Base-by-base conservation (phyloP, 2,113 vertebrate species). In the Vimba vimba region DNA sequence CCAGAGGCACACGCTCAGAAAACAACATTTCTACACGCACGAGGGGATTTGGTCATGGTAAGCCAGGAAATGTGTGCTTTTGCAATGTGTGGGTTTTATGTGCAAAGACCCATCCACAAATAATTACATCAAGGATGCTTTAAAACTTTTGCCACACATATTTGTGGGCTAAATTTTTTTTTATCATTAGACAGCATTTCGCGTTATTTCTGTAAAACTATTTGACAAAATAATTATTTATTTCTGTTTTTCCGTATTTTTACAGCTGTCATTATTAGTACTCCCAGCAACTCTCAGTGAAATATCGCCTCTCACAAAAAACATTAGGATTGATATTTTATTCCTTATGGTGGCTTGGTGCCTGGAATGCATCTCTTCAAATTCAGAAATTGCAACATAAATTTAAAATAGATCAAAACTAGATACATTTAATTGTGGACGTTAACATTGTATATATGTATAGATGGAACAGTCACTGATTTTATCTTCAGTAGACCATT, bases 111-210 rank as follows among this genome's bases (percentile, higher is more conserved):
- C 71, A 86, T 82, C 66, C 76, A 64, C 66, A 80, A 36, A 73
- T 76, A 79, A 84, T 86, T 79, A 81, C 33, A 83, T 17, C 64
- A 43, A 45, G 30, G 59, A 89, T 84, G 69, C 78, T 68, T 60
- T 88, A 68, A 83, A 82, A 75, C 73, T 47, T 50, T 50, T 50
- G 73, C 45, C 71, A 43, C 36, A 87, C 75, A 62, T 71, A 50
- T 43, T 21, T 73, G 21, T 39, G 39, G 17, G 10, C 69, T 23
- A 39, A 6, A 43, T 3, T 30, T 69, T 45, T 17, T 68, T 74
- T 15, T 25, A 47, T 25, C 6, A 6, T 75, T 47, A 25, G 3
- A 69, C 25, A 4, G 27, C 13, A 19, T 39, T 10, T 23, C 43
- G 73, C 73, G 12, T 23, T 71, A 23, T 43, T 71, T 6, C 36